Percentiles rank a stretch among this genome's conserved stretches.
Conservation (phyloP, 2,888 invertebrate species). For the Lypha dubia region DNA sequence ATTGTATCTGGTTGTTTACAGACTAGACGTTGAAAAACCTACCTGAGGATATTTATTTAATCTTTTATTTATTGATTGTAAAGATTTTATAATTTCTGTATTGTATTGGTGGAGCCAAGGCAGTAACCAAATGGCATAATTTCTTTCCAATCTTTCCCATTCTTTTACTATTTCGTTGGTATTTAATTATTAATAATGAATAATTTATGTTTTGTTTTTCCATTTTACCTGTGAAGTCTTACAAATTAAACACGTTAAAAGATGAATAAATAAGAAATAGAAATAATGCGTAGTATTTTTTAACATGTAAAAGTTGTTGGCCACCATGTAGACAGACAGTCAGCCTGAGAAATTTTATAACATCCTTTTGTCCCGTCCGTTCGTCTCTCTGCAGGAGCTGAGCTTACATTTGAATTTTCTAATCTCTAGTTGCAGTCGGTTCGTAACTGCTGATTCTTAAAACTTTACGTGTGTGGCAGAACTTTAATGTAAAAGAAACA, state of each 20-base stretch:
- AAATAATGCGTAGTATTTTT: conserved; percentile 26
- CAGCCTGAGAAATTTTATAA: no score
- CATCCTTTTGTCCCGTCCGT: no score
- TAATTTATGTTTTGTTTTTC: conserved; percentile 6
- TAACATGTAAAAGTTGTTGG: neutral
- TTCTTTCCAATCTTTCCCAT: neutral
- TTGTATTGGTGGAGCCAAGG: conserved; percentile 20
- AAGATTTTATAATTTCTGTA: conserved; percentile 1
- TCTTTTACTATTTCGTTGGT: neutral
- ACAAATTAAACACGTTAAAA: conserved; percentile 12
- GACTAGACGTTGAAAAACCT: neutral
- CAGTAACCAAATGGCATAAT: neutral
- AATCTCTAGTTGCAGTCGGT: no score
- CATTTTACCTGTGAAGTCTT: conserved; percentile 45
- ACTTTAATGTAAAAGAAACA: neutral
- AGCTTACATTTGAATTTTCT: no score
- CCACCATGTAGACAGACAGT: no score
- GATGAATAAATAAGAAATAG: conserved; percentile 6
- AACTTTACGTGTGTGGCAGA: neutral
- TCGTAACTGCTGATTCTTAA: no score
- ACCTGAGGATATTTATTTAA: neutral
- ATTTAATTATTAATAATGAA: conserved; percentile 2
- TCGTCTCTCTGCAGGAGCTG: no score
- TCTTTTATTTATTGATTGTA: neutral
- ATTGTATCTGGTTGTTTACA: neutral